A percentile compares a stretch with the other conserved stretches of the same genome.
These are phyloP conservation scores for Heliconius charithonia DNA, from an alignment of 2,888 invertebrate genomes.

Conservation along the genomic window DNA sequence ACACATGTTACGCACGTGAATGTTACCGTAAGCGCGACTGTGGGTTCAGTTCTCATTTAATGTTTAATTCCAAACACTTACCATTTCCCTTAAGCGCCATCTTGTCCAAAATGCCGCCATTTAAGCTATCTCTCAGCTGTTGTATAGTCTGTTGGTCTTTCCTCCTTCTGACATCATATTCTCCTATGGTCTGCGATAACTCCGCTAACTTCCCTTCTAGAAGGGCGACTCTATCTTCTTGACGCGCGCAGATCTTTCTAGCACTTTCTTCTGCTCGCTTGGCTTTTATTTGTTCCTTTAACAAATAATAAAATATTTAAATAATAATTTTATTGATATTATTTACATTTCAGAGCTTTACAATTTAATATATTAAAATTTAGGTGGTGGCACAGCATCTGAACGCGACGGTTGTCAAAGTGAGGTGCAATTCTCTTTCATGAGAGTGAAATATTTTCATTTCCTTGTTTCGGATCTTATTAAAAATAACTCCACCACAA, in stretches of 20 bases:
- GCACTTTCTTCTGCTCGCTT: slow-evolving; percentile 89
- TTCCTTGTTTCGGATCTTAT: too few relatives aligned
- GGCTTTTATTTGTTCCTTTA: slow-evolving; percentile 87
- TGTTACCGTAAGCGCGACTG: too few relatives aligned
- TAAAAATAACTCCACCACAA: too few relatives aligned
- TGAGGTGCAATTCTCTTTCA: too few relatives aligned
- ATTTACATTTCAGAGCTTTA: neutral
- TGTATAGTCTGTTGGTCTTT: slow-evolving; percentile 89
- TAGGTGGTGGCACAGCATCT: too few relatives aligned
- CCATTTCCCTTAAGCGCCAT: slow-evolving; percentile 52
- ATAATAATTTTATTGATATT: neutral
- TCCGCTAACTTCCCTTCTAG: slow-evolving; percentile 91
- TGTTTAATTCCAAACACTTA: slow-evolving; percentile 13
- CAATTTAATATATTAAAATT: neutral
- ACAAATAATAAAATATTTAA: neutral
- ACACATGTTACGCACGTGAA: too few relatives aligned
- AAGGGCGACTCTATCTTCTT: slow-evolving; percentile 90
- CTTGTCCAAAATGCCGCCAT: slow-evolving; percentile 64
- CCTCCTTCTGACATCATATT: slow-evolving; percentile 88
- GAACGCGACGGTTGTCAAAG: too few relatives aligned
- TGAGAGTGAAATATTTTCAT: too few relatives aligned
- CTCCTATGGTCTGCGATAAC: slow-evolving; percentile 90
- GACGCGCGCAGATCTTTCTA: slow-evolving; percentile 86
- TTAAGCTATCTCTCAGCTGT: slow-evolving; percentile 83
- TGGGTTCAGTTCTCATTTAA: too few relatives aligned